These are phyloP conservation scores for Drosophila varians DNA, from an alignment of 1,140 invertebrate species.

Conservation along the genomic window DNA sequence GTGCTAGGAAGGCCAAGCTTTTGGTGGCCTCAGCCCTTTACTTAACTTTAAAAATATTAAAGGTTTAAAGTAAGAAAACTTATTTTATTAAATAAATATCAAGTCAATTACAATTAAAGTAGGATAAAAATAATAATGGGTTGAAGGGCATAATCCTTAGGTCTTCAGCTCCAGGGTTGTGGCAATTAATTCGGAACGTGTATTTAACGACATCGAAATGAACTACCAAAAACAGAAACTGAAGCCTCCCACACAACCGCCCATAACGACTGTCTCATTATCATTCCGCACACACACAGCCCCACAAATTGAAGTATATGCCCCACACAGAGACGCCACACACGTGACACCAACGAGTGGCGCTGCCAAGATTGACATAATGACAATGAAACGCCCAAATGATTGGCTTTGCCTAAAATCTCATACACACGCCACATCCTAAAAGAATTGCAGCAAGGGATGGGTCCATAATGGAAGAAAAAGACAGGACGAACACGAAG, in stretches of 20 bases:
- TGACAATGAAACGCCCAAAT: conserved; percentile 72
- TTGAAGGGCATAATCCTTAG: too few relatives aligned
- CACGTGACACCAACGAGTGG: conserved; percentile 38
- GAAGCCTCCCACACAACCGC: conserved; percentile 20
- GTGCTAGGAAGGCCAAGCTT: not conserved
- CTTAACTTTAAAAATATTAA: conserved; percentile 5
- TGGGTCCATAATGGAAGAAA: not conserved
- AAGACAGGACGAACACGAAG: conserved; percentile 12
- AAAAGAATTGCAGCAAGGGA: conserved; percentile 12
- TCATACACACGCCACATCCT: conserved; percentile 34
- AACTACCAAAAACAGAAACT: conserved; percentile 69
- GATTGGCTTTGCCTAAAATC: conserved; percentile 59
- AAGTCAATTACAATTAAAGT: conserved; percentile 13
- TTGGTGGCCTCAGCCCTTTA: conserved; percentile 8
- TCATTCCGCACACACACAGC: conserved; percentile 43
- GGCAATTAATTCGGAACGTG: conserved; percentile 71
- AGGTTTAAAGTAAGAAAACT: conserved; percentile 4
- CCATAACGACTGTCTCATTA: conserved; percentile 64
- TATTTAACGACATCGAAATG: conserved; percentile 76
- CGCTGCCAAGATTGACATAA: conserved; percentile 50
- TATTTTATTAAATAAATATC: not conserved
- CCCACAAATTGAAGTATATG: conserved; percentile 44
- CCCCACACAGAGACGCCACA: conserved; percentile 12
- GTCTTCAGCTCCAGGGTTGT: too few relatives aligned
- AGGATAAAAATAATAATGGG: not conserved